Percentiles rank a stretch among this genome's conserved stretches.
Evolutionary conservation across 2,888 invertebrate species (phyloP).

Genomic region (Chaetoderma sp.): DNA sequence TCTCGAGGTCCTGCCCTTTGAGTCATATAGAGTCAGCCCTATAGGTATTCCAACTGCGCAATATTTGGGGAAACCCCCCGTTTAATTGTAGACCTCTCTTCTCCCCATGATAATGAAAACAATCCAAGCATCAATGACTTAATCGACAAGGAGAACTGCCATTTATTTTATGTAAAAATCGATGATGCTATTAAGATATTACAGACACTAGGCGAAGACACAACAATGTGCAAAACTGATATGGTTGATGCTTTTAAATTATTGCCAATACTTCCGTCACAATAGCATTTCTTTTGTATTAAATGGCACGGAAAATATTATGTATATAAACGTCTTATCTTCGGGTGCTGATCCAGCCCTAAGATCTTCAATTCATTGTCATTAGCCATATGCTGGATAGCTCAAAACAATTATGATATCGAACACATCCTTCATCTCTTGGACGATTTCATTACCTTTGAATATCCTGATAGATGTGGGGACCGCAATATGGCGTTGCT

Average conservation of each 20-base stretch:
- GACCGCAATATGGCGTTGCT: slow-evolving; percentile 12
- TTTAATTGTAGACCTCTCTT: slow-evolving; percentile 36
- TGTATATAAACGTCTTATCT: slow-evolving; percentile 15
- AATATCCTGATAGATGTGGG: slow-evolving; percentile 4
- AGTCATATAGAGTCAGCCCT: too few relatives aligned
- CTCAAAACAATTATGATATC: slow-evolving; percentile 6
- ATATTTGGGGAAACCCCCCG: too few relatives aligned
- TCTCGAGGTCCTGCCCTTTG: too few relatives aligned
- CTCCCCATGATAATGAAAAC: slow-evolving; percentile 28
- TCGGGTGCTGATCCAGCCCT: slow-evolving; percentile 16
- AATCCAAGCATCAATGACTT: slow-evolving; percentile 32
- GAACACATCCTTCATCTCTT: slow-evolving; percentile 12
- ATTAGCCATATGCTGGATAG: slow-evolving; percentile 17
- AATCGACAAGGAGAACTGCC: slow-evolving; percentile 33
- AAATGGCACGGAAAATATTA: slow-evolving; percentile 16
- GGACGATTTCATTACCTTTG: slow-evolving; percentile 26
- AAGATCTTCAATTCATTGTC: slow-evolving; percentile 20
- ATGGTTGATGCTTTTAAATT: slow-evolving; percentile 23
- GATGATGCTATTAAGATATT: slow-evolving; percentile 37
- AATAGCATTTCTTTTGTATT: slow-evolving; percentile 2
- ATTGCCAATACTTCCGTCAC: slow-evolving; percentile 1
- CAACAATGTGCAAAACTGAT: slow-evolving; percentile 30
- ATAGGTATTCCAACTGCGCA: too few relatives aligned
- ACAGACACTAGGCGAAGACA: slow-evolving; percentile 1
- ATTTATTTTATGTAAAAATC: slow-evolving; percentile 29